Evolutionary conservation across 2,888 invertebrate genomes (phyloP).

Genomic region (Lasioglossum calceatum): DNA sequence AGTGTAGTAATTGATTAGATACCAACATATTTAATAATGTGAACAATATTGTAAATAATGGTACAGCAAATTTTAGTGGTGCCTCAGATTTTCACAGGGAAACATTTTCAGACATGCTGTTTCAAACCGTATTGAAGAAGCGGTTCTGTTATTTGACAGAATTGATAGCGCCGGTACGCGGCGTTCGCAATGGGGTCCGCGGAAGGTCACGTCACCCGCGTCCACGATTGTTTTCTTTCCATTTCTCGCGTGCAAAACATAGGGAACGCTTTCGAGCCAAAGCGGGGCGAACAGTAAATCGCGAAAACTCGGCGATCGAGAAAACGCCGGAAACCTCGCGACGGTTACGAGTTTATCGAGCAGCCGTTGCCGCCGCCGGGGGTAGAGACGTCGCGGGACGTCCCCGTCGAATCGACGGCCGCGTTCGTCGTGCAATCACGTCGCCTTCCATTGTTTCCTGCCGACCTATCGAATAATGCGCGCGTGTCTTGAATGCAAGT

Average conservation of each 20-base stretch:
- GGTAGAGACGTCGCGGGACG: background rate
- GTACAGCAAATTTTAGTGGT: too few species aligned
- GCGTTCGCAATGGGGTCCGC: background rate
- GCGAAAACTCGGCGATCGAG: conserved; percentile 7
- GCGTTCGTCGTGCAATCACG: conserved; percentile 29
- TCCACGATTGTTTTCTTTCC: background rate
- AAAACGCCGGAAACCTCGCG: conserved; percentile 13
- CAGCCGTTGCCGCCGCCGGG: background rate
- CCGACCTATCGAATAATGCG: conserved; percentile 51
- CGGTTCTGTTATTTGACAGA: background rate
- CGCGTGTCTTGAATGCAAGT: conserved; percentile 43
- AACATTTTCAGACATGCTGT: background rate
- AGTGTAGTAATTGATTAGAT: too few species aligned
- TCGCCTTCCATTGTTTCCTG: conserved; percentile 40
- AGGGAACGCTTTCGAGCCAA: background rate
- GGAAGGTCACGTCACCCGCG: background rate
- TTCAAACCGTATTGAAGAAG: background rate
- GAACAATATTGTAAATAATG: too few species aligned
- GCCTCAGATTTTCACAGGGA: too few species aligned
- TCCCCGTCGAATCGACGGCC: conserved; percentile 8
- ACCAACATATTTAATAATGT: too few species aligned
- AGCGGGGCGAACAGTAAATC: background rate
- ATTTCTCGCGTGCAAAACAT: background rate
- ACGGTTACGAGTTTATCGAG: conserved; percentile 5
- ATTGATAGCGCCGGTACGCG: background rate